These are phyloP conservation scores for Leptinotarsa lineolata DNA, from an alignment of 1,140 invertebrate genomes.

Conservation along the genomic window DNA sequence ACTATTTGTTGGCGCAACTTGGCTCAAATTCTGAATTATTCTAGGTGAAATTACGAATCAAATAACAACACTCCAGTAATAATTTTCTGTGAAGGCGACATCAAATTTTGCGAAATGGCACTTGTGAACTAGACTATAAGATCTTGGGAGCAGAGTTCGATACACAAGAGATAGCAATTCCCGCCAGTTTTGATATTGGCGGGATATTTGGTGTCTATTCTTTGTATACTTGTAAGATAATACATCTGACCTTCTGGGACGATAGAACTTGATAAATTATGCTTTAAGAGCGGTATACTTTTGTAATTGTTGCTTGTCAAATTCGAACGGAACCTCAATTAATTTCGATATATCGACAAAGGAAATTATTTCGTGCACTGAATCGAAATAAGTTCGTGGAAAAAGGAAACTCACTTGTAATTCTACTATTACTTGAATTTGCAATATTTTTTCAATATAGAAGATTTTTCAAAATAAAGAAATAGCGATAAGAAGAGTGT, in stretches of 20 bases:
- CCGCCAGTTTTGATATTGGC: conserved; percentile 5
- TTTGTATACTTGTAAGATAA: background rate
- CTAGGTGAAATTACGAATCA: too few relatives aligned
- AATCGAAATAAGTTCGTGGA: too few relatives aligned
- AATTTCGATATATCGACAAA: background rate
- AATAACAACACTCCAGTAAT: too few relatives aligned
- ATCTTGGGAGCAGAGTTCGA: background rate
- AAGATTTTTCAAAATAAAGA: too few relatives aligned
- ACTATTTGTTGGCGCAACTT: too few relatives aligned
- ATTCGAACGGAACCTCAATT: background rate
- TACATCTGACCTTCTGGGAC: conserved; percentile 7
- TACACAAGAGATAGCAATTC: conserved; percentile 5
- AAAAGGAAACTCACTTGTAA: too few relatives aligned
- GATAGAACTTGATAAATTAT: conserved; percentile 5
- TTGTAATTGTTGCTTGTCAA: conserved; percentile 1
- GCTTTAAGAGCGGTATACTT: conserved; percentile 1
- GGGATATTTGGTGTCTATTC: conserved; percentile 3
- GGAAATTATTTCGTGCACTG: background rate
- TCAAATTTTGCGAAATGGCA: background rate
- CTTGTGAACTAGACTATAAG: background rate
- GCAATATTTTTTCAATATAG: too few relatives aligned
- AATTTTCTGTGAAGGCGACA: too few relatives aligned
- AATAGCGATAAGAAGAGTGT: too few relatives aligned
- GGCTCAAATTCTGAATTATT: too few relatives aligned
- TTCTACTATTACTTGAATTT: too few relatives aligned